Conservation (phyloP, 2,113 vertebrate genomes). For the Anoplopoma fimbria region DNA sequence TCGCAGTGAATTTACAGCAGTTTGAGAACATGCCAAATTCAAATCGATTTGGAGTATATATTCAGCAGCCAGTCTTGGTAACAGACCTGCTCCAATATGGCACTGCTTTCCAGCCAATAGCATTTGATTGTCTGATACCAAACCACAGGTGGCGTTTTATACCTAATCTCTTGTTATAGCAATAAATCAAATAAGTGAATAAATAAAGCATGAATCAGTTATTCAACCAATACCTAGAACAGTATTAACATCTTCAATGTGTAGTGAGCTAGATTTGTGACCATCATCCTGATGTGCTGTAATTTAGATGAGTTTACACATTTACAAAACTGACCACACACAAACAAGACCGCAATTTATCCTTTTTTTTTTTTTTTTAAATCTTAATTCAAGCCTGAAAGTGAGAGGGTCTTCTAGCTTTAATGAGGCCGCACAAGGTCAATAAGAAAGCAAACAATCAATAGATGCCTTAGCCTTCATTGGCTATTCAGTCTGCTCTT, state of each 20-base stretch:
- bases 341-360: background rate
- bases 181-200: background rate
- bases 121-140: background rate
- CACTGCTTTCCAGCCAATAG: background rate
- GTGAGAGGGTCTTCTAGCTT: slow-evolving; percentile 1
- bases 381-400: slow-evolving; percentile 5
- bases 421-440: slow-evolving; percentile 27
- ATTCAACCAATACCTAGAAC: background rate
- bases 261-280: background rate
- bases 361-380: slow-evolving; percentile 9
- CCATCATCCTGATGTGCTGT: background rate
- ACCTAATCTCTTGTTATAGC: background rate
- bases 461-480: slow-evolving; percentile 24
- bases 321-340: background rate
- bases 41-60: background rate
- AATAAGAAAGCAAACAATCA: slow-evolving; percentile 30
- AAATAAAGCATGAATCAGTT: background rate
- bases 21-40: background rate
- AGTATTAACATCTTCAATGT: background rate
- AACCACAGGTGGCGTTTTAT: slow-evolving; percentile 3
- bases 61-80: background rate
- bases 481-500: slow-evolving; percentile 15
- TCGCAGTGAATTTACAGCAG: background rate
- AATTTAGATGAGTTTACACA: background rate
- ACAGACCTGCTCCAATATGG: slow-evolving; percentile 5